Percentiles rank a stretch among this genome's conserved stretches.
These are phyloP conservation scores for Chrysotoxum bicinctum DNA, from an alignment of 2,888 invertebrate species.

Conservation along the genomic window DNA sequence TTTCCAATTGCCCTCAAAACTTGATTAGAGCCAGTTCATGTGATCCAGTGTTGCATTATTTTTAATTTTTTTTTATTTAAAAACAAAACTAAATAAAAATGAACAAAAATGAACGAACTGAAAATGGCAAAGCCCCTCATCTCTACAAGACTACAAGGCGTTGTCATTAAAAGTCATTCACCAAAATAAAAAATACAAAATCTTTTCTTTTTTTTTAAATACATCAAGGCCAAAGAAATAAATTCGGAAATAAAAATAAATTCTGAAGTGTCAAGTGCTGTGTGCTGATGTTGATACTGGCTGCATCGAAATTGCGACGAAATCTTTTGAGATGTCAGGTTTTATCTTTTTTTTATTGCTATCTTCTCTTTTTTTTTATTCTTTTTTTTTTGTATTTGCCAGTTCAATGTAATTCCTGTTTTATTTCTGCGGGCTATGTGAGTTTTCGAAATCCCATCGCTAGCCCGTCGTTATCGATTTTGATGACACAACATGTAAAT, in stretches of 20 bases:
- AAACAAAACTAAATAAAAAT: too few species aligned
- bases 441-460: constrained; percentile 29
- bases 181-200: too few species aligned
- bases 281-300: neutral
- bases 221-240: constrained; percentile 21
- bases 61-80: too few species aligned
- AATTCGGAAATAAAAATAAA: constrained; percentile 40
- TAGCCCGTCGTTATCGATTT: constrained; percentile 54
- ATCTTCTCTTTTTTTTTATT: neutral
- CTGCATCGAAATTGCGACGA: constrained; percentile 55
- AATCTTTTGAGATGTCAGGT: constrained; percentile 59
- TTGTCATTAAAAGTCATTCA: too few species aligned
- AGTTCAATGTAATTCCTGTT: constrained; percentile 40
- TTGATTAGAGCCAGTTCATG: too few species aligned
- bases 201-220: too few species aligned
- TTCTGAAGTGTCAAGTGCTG: constrained; percentile 30
- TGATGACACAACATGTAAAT: constrained; percentile 68
- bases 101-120: too few species aligned
- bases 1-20: too few species aligned
- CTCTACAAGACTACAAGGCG: too few species aligned
- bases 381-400: constrained; percentile 41
- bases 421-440: constrained; percentile 25
- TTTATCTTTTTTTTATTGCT: constrained; percentile 28
- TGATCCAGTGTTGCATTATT: too few species aligned
- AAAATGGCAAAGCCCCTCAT: too few species aligned